Evolutionary conservation across 2,797 vertebrate genomes (phyloP).

Genomic region (Sus cebifrons): DNA sequence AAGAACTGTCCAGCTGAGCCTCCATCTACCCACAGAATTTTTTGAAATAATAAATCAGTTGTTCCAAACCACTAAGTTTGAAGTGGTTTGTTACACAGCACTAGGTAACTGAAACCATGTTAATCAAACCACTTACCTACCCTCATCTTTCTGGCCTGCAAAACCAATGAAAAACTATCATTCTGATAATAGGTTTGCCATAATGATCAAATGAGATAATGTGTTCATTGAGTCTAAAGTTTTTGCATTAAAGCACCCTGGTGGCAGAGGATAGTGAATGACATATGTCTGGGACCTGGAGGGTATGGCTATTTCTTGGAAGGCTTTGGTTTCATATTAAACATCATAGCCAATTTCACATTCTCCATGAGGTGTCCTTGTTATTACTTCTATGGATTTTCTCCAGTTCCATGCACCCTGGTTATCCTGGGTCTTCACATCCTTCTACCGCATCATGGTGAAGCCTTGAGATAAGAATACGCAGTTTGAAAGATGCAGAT

Average conservation of each 20-base stretch:
- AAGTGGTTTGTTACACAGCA: neutral
- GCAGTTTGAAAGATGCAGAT: neutral
- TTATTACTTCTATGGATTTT: constrained; percentile 31
- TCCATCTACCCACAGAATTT: neutral
- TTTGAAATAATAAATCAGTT: constrained; percentile 55
- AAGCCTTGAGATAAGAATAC: neutral
- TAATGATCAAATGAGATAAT: neutral
- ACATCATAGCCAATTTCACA: neutral
- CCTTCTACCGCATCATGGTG: neutral
- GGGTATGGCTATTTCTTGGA: neutral
- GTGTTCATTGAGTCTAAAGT: neutral
- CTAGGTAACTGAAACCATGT: constrained; percentile 38
- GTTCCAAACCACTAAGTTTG: neutral
- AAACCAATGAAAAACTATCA: neutral
- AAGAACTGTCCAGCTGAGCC: constrained; percentile 52
- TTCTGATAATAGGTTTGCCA: neutral
- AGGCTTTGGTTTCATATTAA: constrained; percentile 39
- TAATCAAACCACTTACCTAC: neutral
- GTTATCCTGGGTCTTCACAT: neutral
- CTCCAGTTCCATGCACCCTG: neutral
- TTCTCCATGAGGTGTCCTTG: neutral
- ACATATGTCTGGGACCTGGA: neutral
- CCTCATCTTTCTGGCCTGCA: neutral
- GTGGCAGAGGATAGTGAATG: neutral
- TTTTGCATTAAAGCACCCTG: neutral